Percentiles rank a stretch among this genome's conserved stretches.
These are phyloP conservation scores for Protomyctophum bolini DNA, from an alignment of 2,113 vertebrate genomes.

Conservation along the genomic window DNA sequence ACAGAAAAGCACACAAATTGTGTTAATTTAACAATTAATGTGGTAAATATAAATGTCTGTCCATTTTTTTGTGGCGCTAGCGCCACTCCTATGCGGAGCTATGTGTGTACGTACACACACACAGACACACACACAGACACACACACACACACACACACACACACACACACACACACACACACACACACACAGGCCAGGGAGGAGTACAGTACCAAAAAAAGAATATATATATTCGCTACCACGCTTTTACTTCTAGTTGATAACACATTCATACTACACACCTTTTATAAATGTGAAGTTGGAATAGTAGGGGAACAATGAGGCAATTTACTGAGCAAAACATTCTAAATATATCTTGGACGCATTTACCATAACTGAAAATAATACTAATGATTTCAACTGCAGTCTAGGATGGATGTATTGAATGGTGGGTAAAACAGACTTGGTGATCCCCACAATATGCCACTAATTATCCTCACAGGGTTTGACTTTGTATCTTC, in stretches of 20 bases:
- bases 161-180: background rate
- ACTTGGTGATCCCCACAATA: too few species aligned
- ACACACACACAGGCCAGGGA: too few species aligned
- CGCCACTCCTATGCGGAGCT: too few species aligned
- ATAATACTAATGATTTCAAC: background rate
- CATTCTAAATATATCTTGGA: constrained; percentile 10
- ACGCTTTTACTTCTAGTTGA: background rate
- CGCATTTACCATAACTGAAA: background rate
- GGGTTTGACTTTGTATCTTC: too few species aligned
- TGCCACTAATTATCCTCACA: too few species aligned
- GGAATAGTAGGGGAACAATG: constrained; percentile 17
- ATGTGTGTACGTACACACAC: background rate
- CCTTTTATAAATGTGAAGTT: constrained; percentile 11
- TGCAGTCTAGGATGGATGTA: background rate
- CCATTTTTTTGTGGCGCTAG: too few species aligned
- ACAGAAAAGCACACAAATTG: background rate
- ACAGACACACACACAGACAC: background rate
- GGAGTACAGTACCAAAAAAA: too few species aligned
- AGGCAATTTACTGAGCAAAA: constrained; percentile 30
- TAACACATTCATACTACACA: constrained; percentile 31
- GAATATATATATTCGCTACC: too few species aligned
- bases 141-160: background rate
- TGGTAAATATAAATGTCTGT: too few species aligned
- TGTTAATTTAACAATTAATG: background rate
- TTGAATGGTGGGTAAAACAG: background rate